Evolutionary conservation across 2,888 invertebrate species (phyloP).

Genomic region (Eristalis pertinax): DNA sequence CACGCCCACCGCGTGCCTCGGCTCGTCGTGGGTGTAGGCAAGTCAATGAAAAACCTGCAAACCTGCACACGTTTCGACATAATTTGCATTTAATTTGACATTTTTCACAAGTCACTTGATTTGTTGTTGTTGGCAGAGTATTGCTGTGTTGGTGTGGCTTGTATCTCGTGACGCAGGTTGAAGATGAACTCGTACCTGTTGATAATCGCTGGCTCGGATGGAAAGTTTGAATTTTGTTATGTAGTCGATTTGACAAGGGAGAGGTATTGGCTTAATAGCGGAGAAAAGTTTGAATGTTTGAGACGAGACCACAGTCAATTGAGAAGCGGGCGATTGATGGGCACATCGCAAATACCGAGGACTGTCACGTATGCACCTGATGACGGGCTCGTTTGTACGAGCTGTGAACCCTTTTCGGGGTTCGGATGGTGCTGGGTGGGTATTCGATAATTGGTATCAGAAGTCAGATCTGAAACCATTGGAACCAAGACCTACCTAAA

Average conservation of each 20-base stretch:
- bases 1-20: constrained; percentile 50
- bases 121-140: neutral
- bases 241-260: neutral
- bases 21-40: neutral
- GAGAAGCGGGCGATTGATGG: neutral
- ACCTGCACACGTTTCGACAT: constrained; percentile 72
- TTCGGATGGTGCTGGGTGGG: neutral
- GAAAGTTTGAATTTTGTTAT: neutral
- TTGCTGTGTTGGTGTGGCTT: neutral
- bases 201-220: neutral
- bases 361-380: neutral
- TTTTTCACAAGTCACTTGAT: constrained; percentile 71
- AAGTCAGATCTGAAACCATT: neutral
- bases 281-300: neutral
- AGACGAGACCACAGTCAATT: neutral
- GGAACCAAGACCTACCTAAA: neutral
- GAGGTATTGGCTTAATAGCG: neutral
- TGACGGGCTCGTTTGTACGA: neutral
- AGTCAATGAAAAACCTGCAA: neutral
- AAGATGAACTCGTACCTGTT: neutral
- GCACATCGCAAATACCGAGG: neutral
- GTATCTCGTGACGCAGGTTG: neutral
- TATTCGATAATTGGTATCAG: neutral
- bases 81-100: constrained; percentile 78
- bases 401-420: neutral